phyloP scores from a whole-genome alignment of 2,113 vertebrate species.

The Fulmarus glacialis region DNA sequence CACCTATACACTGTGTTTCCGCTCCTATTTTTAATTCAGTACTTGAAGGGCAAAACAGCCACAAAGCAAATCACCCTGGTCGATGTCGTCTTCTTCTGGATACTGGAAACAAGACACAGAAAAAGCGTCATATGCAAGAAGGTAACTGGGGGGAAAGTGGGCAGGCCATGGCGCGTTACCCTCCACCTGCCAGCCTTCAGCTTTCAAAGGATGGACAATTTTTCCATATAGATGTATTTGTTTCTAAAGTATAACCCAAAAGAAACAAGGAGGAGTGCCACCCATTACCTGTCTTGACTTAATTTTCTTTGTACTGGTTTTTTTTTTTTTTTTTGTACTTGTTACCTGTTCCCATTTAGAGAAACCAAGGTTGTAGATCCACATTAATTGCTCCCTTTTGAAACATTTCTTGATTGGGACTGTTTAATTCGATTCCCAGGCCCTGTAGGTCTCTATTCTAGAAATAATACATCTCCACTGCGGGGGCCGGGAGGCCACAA shows the following conservation, averaged over 20 bases:
- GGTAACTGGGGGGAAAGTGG: neutral
- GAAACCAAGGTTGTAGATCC: neutral
- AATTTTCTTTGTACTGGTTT: neutral
- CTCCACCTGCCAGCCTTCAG: neutral
- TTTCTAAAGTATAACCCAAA: neutral
- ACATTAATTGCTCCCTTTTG: neutral
- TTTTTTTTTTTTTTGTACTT: too few species aligned
- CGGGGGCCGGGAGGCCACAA: fast-evolving
- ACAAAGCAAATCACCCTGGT: neutral
- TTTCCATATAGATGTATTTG: neutral
- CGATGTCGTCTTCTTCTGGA: neutral
- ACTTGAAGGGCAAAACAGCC: neutral
- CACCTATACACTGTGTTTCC: neutral
- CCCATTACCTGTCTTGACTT: neutral
- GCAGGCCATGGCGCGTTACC: fast-evolving
- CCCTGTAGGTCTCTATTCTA: neutral
- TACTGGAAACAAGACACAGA: neutral
- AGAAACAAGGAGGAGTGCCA: neutral
- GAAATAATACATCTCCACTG: neutral
- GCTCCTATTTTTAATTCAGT: neutral
- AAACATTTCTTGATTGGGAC: neutral
- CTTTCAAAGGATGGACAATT: neutral
- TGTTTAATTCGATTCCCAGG: neutral
- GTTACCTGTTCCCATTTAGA: neutral
- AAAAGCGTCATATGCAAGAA: neutral